Conservation (phyloP, 2,797 vertebrate genomes). For the Hypotaenidia okinawae region DNA sequence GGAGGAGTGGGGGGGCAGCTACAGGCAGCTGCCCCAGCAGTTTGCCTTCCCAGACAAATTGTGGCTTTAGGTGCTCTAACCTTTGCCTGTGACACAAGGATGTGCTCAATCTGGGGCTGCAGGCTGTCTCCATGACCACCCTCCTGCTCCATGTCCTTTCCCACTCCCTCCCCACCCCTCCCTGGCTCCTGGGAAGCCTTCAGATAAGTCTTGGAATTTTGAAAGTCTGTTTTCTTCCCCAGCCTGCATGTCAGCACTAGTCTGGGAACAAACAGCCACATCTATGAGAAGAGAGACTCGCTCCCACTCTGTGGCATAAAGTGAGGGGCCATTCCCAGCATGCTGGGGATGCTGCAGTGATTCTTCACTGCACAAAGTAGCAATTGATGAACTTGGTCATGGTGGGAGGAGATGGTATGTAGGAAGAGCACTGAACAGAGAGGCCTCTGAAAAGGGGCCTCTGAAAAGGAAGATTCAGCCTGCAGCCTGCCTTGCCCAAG, state of each 20-base stretch:
- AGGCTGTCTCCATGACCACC: fast-evolving
- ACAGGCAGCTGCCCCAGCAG: not conserved
- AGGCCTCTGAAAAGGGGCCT: not conserved
- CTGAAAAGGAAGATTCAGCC: not conserved
- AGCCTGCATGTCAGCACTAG: not conserved
- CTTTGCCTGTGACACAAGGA: not conserved
- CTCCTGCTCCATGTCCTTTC: not conserved
- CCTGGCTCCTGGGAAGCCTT: not conserved
- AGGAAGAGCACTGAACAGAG: slow-evolving; percentile 7
- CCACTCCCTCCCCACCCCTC: not conserved
- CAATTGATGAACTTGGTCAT: not conserved
- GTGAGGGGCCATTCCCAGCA: fast-evolving
- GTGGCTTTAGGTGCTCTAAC: not conserved
- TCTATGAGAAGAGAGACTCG: not conserved
- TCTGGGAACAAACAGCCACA: not conserved
- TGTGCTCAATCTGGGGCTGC: no score
- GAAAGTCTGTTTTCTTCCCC: not conserved
- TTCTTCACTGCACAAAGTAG: slow-evolving; percentile 9
- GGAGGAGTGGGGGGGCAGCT: no score
- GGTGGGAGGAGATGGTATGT: not conserved
- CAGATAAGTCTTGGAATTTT: not conserved
- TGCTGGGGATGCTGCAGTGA: not conserved
- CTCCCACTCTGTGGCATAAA: not conserved
- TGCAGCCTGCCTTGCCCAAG: not conserved
- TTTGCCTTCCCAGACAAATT: not conserved